Conservation (phyloP, 2,888 invertebrate genomes). For the Agonopterix subpropinquella region DNA sequence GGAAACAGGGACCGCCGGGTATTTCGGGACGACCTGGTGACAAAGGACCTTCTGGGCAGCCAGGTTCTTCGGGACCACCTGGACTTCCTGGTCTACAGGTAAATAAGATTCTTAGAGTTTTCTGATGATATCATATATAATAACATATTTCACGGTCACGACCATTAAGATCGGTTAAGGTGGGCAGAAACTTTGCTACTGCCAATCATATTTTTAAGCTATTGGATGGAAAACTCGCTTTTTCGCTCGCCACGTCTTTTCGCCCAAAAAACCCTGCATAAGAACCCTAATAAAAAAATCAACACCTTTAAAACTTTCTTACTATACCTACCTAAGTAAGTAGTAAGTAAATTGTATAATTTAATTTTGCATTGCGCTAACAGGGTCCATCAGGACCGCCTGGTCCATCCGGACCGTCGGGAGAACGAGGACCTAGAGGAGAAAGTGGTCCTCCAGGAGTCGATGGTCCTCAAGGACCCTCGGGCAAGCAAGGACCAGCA, state of each 20-base stretch:
- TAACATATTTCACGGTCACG: too few species aligned
- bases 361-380: not conserved
- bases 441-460: constrained; percentile 84
- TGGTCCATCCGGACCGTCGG: constrained; percentile 81
- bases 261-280: not conserved
- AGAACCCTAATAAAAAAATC: not conserved
- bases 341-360: not conserved
- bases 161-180: too few species aligned
- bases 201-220: too few species aligned
- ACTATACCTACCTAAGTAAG: not conserved
- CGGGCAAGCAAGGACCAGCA: constrained; percentile 85
- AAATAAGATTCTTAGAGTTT: constrained; percentile 17
- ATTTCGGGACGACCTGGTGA: constrained; percentile 84
- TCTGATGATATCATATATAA: too few species aligned
- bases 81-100: constrained; percentile 84
- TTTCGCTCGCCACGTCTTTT: not conserved
- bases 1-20: constrained; percentile 83
- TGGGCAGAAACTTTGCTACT: too few species aligned
- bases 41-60: constrained; percentile 81
- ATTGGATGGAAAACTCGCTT: not conserved
- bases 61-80: constrained; percentile 78
- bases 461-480: constrained; percentile 84
- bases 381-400: constrained; percentile 80
- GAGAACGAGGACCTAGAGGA: constrained; percentile 83
- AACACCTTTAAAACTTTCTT: too few species aligned